A percentile compares a stretch with the other conserved stretches of the same genome.
phyloP scores from a whole-genome alignment of 2,113 vertebrate genomes.

The Aramus guarauna region DNA sequence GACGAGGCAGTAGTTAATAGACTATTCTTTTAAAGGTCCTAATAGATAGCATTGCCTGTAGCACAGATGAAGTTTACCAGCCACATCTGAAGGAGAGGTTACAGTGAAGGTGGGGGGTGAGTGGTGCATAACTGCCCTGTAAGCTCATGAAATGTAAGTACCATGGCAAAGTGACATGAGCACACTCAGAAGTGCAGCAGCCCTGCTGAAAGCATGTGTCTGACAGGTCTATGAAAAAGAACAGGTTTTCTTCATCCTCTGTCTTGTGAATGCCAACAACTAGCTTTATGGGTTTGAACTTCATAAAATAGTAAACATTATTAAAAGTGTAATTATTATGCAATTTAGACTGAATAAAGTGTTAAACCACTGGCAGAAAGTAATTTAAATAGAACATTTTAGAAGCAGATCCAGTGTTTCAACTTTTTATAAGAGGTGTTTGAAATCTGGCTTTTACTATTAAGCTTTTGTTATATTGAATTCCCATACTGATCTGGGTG shows the following conservation, averaged over 20 bases:
- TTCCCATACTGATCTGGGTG: background rate
- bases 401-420: background rate
- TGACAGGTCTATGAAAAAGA: background rate
- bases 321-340: background rate
- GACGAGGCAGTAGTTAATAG: background rate
- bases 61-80: background rate
- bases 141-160: background rate
- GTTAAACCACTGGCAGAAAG: background rate
- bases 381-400: background rate
- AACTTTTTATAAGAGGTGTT: background rate
- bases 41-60: background rate
- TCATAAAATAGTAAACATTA: background rate
- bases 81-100: background rate
- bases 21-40: background rate
- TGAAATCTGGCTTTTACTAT: background rate
- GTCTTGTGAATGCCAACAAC: background rate
- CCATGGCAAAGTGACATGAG: background rate
- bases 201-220: background rate
- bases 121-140: background rate
- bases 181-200: background rate
- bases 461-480: background rate
- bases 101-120: background rate
- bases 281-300: background rate
- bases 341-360: background rate
- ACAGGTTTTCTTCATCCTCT: background rate